These are phyloP conservation scores for Bombus terrestris DNA, from an alignment of 1,140 invertebrate genomes.

Conservation along the genomic window DNA sequence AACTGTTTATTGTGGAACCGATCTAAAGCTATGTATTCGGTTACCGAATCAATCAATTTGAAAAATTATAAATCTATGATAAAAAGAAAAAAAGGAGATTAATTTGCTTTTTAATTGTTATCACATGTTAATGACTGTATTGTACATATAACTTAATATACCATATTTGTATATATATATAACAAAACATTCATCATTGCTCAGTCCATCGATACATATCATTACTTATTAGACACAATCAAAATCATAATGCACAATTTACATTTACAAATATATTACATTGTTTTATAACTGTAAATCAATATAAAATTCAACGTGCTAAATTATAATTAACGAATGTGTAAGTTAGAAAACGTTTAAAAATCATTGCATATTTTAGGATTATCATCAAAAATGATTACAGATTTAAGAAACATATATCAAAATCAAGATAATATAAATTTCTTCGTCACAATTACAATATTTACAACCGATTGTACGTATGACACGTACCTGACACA, in stretches of 20 bases:
- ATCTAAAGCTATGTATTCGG: slow-evolving; percentile 64
- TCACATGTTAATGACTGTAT: background rate
- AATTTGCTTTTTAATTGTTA: background rate
- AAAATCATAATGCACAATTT: slow-evolving; percentile 13
- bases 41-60: slow-evolving; percentile 32
- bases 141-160: background rate
- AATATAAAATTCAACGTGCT: background rate
- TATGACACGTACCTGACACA: background rate
- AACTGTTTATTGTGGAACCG: slow-evolving; percentile 56
- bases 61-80: background rate
- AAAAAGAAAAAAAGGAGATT: background rate
- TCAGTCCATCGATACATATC: background rate
- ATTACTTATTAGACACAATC: slow-evolving; percentile 1
- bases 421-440: background rate
- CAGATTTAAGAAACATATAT: background rate
- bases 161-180: background rate
- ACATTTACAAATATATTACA: background rate
- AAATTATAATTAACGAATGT: background rate
- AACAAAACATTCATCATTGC: slow-evolving; percentile 5
- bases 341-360: background rate
- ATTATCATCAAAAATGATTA: background rate
- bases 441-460: background rate
- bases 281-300: background rate
- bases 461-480: slow-evolving; percentile 1
- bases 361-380: background rate